A percentile compares a stretch with the other conserved stretches of the same genome.
phyloP scores from a whole-genome alignment of 2,113 vertebrate species.

The Prunella himalayana region DNA sequence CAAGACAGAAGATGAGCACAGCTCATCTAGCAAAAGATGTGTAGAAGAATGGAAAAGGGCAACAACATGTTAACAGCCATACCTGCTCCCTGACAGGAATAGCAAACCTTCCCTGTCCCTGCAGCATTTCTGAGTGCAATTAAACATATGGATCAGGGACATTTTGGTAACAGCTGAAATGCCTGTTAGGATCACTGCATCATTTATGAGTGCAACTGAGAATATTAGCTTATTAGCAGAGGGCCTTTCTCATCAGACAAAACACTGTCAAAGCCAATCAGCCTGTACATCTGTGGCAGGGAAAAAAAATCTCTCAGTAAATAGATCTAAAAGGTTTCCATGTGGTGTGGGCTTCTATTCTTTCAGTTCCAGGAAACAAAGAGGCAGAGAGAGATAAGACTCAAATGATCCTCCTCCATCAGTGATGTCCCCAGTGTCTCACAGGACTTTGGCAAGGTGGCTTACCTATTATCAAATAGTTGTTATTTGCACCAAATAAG shows the following conservation, averaged over 20 bases:
- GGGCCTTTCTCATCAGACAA: neutral
- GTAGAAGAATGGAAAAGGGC: neutral
- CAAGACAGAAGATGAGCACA: neutral
- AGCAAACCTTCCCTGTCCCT: neutral
- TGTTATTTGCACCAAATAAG: neutral
- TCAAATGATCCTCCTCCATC: neutral
- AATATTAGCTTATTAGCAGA: conserved; percentile 52
- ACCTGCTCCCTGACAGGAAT: neutral
- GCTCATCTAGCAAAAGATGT: neutral
- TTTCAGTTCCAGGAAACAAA: neutral
- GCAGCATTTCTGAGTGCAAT: neutral
- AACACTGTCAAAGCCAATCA: conserved; percentile 9
- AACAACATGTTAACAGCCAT: neutral
- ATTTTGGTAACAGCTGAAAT: neutral
- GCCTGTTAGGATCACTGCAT: conserved; percentile 32
- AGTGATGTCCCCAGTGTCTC: neutral
- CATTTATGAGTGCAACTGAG: conserved; percentile 56
- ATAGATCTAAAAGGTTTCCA: neutral
- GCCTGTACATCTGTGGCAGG: neutral
- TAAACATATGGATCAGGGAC: neutral
- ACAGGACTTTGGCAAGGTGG: neutral
- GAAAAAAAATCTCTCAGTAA: neutral
- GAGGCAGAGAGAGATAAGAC: neutral
- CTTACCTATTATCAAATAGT: neutral
- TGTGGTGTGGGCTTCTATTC: neutral